Evolutionary conservation across 2,888 invertebrate genomes (phyloP).

Genomic region (Cordilura impudica): DNA sequence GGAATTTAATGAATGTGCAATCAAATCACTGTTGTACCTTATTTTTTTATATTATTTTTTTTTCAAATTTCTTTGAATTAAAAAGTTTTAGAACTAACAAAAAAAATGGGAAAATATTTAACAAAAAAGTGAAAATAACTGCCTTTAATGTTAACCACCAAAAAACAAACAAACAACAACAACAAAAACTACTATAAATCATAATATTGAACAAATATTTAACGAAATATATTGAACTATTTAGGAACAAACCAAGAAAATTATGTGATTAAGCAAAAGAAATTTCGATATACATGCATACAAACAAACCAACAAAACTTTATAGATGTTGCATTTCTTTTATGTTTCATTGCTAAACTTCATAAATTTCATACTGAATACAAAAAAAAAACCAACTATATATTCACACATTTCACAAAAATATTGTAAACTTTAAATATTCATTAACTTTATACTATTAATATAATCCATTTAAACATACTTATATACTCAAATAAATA

Average conservation of each 20-base stretch:
- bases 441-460: constrained; percentile 5
- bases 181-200: constrained; percentile 1
- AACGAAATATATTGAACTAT: constrained; percentile 30
- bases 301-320: neutral
- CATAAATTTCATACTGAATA: neutral
- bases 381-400: neutral
- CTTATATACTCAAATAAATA: neutral
- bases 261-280: constrained; percentile 40
- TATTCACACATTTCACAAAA: neutral
- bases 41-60: constrained; percentile 10
- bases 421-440: constrained; percentile 15
- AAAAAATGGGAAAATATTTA: neutral
- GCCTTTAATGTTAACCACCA: constrained; percentile 60
- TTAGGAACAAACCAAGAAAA: constrained; percentile 42
- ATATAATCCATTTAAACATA: neutral
- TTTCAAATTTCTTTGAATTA: neutral
- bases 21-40: constrained; percentile 56
- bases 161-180: neutral
- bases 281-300: constrained; percentile 20
- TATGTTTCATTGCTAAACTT: neutral
- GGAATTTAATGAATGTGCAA: constrained; percentile 42
- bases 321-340: neutral
- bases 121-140: constrained; percentile 55
- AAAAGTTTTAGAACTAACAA: neutral
- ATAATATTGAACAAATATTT: constrained; percentile 28